A percentile compares a stretch with the other conserved stretches of the same genome.
Evolutionary conservation across 2,113 vertebrate species (phyloP).

Genomic region (Saguinus midas): DNA sequence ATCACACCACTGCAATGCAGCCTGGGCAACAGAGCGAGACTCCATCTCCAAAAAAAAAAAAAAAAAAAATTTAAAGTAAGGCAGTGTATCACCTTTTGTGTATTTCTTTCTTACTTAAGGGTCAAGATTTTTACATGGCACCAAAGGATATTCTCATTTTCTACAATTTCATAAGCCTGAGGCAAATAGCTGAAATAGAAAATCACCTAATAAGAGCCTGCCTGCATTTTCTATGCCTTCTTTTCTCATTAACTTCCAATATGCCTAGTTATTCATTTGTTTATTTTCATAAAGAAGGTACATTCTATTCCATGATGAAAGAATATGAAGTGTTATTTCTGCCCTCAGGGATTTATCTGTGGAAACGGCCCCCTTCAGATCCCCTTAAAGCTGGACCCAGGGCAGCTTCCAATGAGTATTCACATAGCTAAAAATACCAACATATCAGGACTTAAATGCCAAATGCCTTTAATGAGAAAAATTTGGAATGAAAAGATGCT

Average conservation of each 20-base stretch:
- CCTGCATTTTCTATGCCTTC: neutral
- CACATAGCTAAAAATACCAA: neutral
- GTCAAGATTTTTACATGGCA: slow-evolving; percentile 10
- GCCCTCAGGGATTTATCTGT: neutral
- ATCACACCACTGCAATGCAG: no score
- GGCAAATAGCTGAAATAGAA: neutral
- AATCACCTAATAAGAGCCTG: neutral
- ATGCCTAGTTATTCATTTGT: neutral
- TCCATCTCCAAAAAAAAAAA: no score
- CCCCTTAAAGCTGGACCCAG: neutral
- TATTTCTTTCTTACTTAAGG: neutral
- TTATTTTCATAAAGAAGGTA: slow-evolving; percentile 3
- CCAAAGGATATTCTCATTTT: slow-evolving; percentile 37
- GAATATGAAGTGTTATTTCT: neutral
- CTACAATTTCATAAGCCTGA: neutral
- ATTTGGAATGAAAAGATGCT: neutral
- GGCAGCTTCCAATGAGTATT: neutral
- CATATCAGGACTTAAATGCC: neutral
- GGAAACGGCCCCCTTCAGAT: neutral
- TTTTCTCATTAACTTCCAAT: neutral
- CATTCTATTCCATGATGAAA: neutral
- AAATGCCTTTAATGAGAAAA: slow-evolving; percentile 10
- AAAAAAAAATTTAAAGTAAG: neutral
- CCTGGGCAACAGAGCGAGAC: no score
- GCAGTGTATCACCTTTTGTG: neutral